Evolutionary conservation across 2,113 vertebrate genomes (phyloP), one percentile per base, ranked within the genome.

Genomic region (Oncorhynchus masou): DNA sequence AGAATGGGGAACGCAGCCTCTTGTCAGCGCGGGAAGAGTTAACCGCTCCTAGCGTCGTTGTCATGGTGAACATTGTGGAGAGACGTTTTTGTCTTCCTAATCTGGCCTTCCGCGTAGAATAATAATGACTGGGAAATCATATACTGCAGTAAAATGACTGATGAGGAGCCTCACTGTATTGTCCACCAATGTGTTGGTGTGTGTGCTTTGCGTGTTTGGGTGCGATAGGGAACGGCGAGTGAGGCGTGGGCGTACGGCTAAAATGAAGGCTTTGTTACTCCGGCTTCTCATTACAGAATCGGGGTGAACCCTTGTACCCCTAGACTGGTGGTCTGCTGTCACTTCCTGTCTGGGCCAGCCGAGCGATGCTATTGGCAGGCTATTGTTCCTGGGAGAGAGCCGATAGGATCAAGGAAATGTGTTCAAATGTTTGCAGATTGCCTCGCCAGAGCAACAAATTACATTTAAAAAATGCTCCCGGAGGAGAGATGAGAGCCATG

Each of bases 391-490:
- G 84, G 78, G 83, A 88, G 86, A 81, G 74, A 1, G 31, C 8
- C 24, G 91, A 91, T 89, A 90, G 80, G 84, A 91, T 91, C 81
- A 49, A 49, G 84, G 83, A 87, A 91, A 90, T 81, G 86, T 91
- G 88, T 88, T 81, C 86, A 87, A 91, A 89, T 92, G 90, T 90
- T 92, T 90, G 86, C 90, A 91, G 88, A 90, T 90, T 88, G 90
- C 81, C 78, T 80, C 5, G 88, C 90, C 57, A 45, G 87, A 86
- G 81, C 83, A 87, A 89, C 87, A 88, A 88, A 90, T 91, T 91
- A 89, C 87, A 86, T 74, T 89, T 83, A 80, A 79, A 88, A 81
- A 90, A 85, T 49, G 69, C 57, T 85, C 87, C 87, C 90, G 39
- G 48, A 3, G 91, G 90, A 84, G 79, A 81, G 91, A 91, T 90